Conservation (phyloP, 2,113 vertebrate species). For the Coturnix japonica region DNA sequence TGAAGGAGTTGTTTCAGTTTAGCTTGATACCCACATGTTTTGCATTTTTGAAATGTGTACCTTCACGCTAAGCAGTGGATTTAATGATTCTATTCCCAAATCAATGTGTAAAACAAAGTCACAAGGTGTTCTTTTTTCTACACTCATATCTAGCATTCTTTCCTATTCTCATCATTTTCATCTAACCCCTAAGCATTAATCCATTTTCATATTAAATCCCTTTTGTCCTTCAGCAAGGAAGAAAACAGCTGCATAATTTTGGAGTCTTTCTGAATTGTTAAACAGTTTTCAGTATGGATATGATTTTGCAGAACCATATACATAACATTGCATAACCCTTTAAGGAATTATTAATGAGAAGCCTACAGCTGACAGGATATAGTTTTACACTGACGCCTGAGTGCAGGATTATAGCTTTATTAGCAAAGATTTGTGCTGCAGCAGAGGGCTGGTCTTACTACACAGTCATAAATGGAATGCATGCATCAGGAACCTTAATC, state of each 20-base stretch:
- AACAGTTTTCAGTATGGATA: slow-evolving; percentile 38
- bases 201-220: slow-evolving; percentile 61
- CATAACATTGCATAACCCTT: slow-evolving; percentile 7
- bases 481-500: not conserved
- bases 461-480: not conserved
- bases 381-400: not conserved
- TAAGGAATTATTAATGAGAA: slow-evolving; percentile 2
- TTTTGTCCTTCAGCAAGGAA: slow-evolving; percentile 59
- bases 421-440: slow-evolving; percentile 34
- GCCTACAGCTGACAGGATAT: not conserved
- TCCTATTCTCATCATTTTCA: slow-evolving; percentile 46
- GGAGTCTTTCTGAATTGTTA: slow-evolving; percentile 45
- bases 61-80: not conserved
- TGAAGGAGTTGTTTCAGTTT: not conserved
- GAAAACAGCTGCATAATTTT: slow-evolving; percentile 24
- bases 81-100: not conserved
- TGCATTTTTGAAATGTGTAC: not conserved
- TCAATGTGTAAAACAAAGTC: not conserved
- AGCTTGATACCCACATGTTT: not conserved
- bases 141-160: slow-evolving; percentile 22
- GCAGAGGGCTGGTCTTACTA: not conserved
- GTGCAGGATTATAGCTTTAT: slow-evolving; percentile 32
- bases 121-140: not conserved
- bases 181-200: slow-evolving; percentile 56
- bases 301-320: slow-evolving; percentile 21